Conservation (phyloP, 2,113 vertebrate genomes). For the Poicephalus meyeri region DNA sequence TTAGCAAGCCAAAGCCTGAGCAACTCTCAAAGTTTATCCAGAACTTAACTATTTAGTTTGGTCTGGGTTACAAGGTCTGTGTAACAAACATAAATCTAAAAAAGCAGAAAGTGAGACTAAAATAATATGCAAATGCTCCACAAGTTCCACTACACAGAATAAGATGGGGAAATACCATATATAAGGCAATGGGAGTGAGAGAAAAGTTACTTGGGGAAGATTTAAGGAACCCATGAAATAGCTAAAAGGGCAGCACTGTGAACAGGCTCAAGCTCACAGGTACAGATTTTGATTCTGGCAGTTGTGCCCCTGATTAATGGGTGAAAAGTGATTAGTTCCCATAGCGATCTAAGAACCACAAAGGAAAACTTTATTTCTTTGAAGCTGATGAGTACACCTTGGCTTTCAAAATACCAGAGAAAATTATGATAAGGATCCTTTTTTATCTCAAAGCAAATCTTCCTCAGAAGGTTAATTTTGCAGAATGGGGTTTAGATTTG, state of each 20-base stretch:
- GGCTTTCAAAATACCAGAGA: constrained; percentile 48
- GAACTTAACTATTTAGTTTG: background rate
- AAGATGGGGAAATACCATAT: background rate
- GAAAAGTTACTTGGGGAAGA: background rate
- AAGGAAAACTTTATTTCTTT: constrained; percentile 61
- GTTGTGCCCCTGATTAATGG: constrained; percentile 36
- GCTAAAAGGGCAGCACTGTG: background rate
- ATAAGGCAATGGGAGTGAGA: background rate
- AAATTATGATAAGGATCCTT: constrained; percentile 22
- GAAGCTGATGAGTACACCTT: constrained; percentile 52
- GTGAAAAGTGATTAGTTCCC: constrained; percentile 49
- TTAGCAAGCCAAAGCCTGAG: background rate
- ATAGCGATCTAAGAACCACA: constrained; percentile 45
- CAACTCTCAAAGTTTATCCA: background rate
- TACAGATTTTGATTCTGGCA: background rate
- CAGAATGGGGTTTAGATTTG: background rate
- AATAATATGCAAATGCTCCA: background rate
- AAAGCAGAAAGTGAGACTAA: background rate
- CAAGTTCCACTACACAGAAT: background rate
- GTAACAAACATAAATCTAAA: background rate
- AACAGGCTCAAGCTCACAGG: background rate
- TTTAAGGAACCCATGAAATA: constrained; percentile 1
- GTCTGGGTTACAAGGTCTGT: background rate
- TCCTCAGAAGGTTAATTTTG: background rate
- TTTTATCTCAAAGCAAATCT: constrained; percentile 13